Evolutionary conservation across 2,888 invertebrate species (phyloP), one percentile per base, ranked within the genome.

Genomic region (Peribatodes rhomboidaria): DNA sequence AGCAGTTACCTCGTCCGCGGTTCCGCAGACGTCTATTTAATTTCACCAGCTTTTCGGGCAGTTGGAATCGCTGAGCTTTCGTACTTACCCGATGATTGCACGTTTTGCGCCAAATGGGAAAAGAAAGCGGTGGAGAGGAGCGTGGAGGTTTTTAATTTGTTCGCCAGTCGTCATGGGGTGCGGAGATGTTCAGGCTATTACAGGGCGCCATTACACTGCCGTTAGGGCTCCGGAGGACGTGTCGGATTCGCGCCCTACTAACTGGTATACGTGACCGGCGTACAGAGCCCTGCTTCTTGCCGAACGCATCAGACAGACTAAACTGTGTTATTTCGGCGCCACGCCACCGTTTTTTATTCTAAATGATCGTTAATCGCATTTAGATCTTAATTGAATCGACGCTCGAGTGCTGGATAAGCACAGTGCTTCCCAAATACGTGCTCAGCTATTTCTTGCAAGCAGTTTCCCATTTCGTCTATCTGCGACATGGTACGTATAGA

Each of bases 161-260:
- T 85, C 82, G 76, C 79, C 81, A 86, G 83, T 81, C 83, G 80
- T 77, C 71, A 78, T 75, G 76, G 78, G 73, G 78, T 72, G 75
- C 74, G 73, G 80, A 83, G 84, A 85, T 85, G 86, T 85, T 87
- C 79, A 75, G 71, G 85, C 84, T 83, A 86, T 88, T 88, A 88
- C 81, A 82, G 83, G 82, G 81, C 76, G 84, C 87, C 86, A 90
- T 91, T 91, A 91, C 86, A 81, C 77, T 83, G 80, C 87, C 84
- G 90, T 89, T 90, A 88, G 85, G 88, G 85, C 84, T 79, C 74
- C 75, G 73, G 75, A 82, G 81, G 84, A 90, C 91, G 92, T 90
- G 91, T 86, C 80, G 86, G 87, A 84, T 87, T 83, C 84, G 85
- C 87, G 88, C 88, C 89, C 90, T 86, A 89, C 88, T 90, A 89